phyloP scores from a whole-genome alignment of 2,113 vertebrate genomes.

The Paramisgurnus dabryanus region DNA sequence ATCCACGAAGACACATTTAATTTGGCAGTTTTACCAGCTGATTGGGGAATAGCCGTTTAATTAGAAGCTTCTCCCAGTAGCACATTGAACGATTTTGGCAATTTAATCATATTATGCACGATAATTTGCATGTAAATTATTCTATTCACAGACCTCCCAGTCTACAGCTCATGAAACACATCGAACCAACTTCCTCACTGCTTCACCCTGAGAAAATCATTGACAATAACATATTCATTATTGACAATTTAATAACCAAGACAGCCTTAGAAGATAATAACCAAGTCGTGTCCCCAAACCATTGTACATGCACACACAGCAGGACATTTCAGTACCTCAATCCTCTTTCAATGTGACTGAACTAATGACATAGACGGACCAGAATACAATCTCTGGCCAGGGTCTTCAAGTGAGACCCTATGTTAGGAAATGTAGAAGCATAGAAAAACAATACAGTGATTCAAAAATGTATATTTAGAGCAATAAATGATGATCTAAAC shows the following conservation, averaged over 20 bases:
- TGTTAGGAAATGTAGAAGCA: too few relatives aligned
- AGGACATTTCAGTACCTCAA: background rate
- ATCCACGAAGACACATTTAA: constrained; percentile 14
- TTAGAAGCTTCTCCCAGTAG: constrained; percentile 35
- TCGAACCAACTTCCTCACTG: background rate
- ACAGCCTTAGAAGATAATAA: constrained; percentile 20
- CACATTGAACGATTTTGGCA: constrained; percentile 35
- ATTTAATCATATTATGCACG: constrained; percentile 45
- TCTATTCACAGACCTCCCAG: constrained; percentile 34
- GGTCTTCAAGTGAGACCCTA: background rate
- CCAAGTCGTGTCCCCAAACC: background rate
- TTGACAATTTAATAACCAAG: constrained; percentile 35
- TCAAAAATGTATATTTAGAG: background rate
- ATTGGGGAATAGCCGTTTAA: constrained; percentile 38
- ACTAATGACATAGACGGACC: too few relatives aligned
- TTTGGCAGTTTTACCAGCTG: constrained; percentile 7
- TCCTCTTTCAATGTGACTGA: too few relatives aligned
- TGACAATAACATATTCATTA: constrained; percentile 47
- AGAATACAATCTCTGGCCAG: too few relatives aligned
- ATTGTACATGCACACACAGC: background rate
- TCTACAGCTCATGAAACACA: constrained; percentile 21
- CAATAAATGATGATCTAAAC: constrained; percentile 62
- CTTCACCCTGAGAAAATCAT: constrained; percentile 35
- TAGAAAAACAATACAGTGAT: too few relatives aligned
- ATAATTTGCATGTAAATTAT: constrained; percentile 62